Conservation (phyloP, 2,797 vertebrate genomes). For the Hyperoplus immaculatus region DNA sequence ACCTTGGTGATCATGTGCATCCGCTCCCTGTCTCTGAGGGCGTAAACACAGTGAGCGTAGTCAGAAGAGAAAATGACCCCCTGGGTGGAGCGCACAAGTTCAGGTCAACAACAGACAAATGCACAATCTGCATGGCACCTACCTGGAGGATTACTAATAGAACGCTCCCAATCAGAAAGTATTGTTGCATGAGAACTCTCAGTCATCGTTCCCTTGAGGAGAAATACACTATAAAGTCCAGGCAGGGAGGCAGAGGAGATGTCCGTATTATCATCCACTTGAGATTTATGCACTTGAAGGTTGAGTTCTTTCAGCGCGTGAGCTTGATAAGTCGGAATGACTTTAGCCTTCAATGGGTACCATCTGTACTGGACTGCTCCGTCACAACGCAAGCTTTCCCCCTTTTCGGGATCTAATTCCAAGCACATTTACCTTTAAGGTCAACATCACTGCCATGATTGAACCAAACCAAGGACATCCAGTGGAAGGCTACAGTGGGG, state of each 20-base stretch:
- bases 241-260: constrained; percentile 61
- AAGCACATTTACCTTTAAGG: constrained; percentile 79
- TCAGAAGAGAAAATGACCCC: constrained; percentile 35
- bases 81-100: constrained; percentile 33
- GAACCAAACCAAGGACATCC: constrained; percentile 80
- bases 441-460: constrained; percentile 76
- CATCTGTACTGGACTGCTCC: constrained; percentile 57
- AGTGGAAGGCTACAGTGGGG: constrained; percentile 58
- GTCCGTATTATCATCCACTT: constrained; percentile 76
- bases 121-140: constrained; percentile 44
- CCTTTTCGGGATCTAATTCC: constrained; percentile 70
- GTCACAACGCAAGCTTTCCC: constrained; percentile 40
- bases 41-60: constrained; percentile 61
- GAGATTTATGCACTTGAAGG: constrained; percentile 81
- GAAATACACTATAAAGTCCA: constrained; percentile 70
- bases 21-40: constrained; percentile 50
- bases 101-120: constrained; percentile 58
- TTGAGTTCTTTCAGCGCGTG: constrained; percentile 76
- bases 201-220: constrained; percentile 70
- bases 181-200: constrained; percentile 54
- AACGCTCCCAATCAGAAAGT: constrained; percentile 66
- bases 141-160: constrained; percentile 58
- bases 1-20: constrained; percentile 75
- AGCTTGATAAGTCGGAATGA: constrained; percentile 80
- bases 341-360: constrained; percentile 79